phyloP scores from a whole-genome alignment of 2,888 invertebrate species.

The Byasa hedistus region DNA sequence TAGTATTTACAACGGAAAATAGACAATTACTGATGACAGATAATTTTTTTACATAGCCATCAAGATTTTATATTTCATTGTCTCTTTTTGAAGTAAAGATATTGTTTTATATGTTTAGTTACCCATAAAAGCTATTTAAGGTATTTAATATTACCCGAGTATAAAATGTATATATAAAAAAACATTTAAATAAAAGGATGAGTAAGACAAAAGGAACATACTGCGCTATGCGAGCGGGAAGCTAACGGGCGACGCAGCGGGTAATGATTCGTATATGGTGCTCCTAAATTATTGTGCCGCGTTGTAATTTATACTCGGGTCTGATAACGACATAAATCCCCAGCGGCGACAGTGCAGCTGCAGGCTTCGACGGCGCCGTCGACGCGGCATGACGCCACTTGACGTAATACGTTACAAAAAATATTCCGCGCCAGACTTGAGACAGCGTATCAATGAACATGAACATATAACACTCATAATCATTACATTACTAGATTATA shows the following conservation, averaged over 20 bases:
- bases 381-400: slow-evolving; percentile 68
- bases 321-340: slow-evolving; percentile 78
- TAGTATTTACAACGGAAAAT: too few species aligned
- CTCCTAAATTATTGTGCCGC: slow-evolving; percentile 76
- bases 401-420: slow-evolving; percentile 50
- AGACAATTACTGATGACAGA: too few species aligned
- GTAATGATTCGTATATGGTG: slow-evolving; percentile 78
- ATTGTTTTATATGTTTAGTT: too few species aligned
- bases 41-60: too few species aligned
- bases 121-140: too few species aligned
- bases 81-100: too few species aligned
- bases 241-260: slow-evolving; percentile 64
- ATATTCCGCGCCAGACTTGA: slow-evolving; percentile 32
- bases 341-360: slow-evolving; percentile 64
- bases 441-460: slow-evolving; percentile 28
- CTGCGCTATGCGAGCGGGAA: slow-evolving; percentile 36
- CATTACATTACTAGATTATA: slow-evolving; percentile 6
- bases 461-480: slow-evolving; percentile 5
- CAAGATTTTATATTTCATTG: too few species aligned
- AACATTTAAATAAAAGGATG: not conserved
- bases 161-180: too few species aligned
- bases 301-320: slow-evolving; percentile 72
- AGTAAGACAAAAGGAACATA: not conserved
- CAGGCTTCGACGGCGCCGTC: slow-evolving; percentile 66
- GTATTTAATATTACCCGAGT: too few species aligned